These are phyloP conservation scores for Erynnis tages DNA, from an alignment of 2,888 invertebrate species.

Conservation along the genomic window DNA sequence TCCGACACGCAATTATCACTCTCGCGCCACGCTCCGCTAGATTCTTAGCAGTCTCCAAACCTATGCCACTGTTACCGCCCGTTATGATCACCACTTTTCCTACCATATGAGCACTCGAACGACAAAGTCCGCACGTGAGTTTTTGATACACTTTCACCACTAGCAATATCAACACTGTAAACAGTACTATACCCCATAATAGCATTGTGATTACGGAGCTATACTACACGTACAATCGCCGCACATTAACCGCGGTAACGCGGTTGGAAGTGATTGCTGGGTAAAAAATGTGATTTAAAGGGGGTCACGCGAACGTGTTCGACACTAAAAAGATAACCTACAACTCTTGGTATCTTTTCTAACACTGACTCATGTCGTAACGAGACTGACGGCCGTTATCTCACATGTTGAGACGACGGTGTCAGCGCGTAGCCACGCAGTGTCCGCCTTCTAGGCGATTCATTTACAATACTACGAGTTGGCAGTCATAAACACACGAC, in stretches of 20 bases:
- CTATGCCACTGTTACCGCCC: conserved; percentile 76
- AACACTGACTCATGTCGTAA: conserved; percentile 10
- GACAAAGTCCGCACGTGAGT: conserved; percentile 64
- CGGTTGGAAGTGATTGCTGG: conserved; percentile 3
- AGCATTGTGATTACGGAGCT: conserved; percentile 28
- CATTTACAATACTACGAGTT: conserved; percentile 23
- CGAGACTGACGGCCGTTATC: conserved; percentile 22
- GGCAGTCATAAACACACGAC: conserved; percentile 22
- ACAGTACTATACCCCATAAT: conserved; percentile 23
- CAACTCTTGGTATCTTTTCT: conserved; percentile 12
- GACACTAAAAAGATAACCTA: conserved; percentile 19
- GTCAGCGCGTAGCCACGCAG: conserved; percentile 15
- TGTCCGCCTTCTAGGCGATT: conserved; percentile 18
- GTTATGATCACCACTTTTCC: conserved; percentile 74
- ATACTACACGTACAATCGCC: conserved; percentile 1
- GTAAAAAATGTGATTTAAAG: not conserved
- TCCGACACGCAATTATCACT: conserved; percentile 77
- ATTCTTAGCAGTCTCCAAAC: conserved; percentile 76
- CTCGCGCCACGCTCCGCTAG: conserved; percentile 74
- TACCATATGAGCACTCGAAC: conserved; percentile 68
- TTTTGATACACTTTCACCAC: conserved; percentile 65
- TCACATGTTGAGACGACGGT: conserved; percentile 10
- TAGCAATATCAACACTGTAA: conserved; percentile 27
- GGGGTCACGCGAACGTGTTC: conserved; percentile 16
- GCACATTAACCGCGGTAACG: conserved; percentile 1